Evolutionary conservation across 37 sponge, comb jelly and placozoan genomes (phyloP).

Genomic region (Halichondria panicea): DNA sequence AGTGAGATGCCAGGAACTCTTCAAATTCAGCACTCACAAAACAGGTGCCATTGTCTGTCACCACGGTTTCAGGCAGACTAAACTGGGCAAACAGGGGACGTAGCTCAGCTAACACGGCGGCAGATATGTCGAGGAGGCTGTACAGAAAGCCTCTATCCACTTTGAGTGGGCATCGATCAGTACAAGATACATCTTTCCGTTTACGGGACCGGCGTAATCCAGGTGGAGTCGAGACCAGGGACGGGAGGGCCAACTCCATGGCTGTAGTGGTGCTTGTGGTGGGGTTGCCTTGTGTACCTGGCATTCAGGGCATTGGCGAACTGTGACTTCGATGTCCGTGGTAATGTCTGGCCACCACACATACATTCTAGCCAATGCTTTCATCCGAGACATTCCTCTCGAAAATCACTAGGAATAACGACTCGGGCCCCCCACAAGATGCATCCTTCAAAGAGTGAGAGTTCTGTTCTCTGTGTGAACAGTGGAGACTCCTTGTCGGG

Average conservation of each 20-base stretch:
- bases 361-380: constrained; percentile 31
- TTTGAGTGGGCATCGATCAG: constrained; percentile 39
- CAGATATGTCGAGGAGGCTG: constrained; percentile 17
- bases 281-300: constrained; percentile 6
- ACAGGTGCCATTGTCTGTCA: too few relatives aligned
- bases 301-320: constrained; percentile 8
- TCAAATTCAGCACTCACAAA: too few relatives aligned
- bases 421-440: constrained; percentile 56
- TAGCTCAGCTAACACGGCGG: constrained; percentile 25
- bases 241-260: constrained; percentile 12
- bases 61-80: too few relatives aligned
- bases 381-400: constrained; percentile 33
- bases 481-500: neutral
- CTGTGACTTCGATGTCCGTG: constrained; percentile 16
- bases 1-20: too few relatives aligned
- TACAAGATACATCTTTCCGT: constrained; percentile 18
- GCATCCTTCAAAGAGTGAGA: constrained; percentile 34
- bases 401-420: constrained; percentile 10
- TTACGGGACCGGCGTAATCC: constrained; percentile 17
- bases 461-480: neutral
- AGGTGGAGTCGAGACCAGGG: constrained; percentile 31
- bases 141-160: constrained; percentile 47
- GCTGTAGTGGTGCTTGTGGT: constrained; percentile 18
- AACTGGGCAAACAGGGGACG: constrained; percentile 42
- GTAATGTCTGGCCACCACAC: constrained; percentile 52